These are phyloP conservation scores for Chlorops oryzae DNA, from an alignment of 1,140 invertebrate species.

Conservation along the genomic window DNA sequence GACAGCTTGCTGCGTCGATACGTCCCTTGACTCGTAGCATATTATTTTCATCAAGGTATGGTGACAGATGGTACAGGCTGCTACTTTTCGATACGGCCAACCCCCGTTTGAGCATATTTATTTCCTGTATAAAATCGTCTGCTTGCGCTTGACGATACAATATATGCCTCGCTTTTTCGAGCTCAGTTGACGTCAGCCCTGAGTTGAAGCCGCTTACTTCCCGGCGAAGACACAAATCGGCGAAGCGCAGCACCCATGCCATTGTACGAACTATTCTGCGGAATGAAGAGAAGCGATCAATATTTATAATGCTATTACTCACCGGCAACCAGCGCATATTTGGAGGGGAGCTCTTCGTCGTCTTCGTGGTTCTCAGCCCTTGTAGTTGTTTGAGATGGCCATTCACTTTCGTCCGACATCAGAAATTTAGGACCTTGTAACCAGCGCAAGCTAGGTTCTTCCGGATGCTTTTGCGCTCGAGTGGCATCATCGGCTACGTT, in stretches of 20 bases:
- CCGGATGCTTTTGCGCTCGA: background rate
- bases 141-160: too few relatives aligned
- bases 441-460: conserved; percentile 10
- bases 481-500: conserved; percentile 33
- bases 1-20: too few relatives aligned
- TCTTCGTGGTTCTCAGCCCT: background rate
- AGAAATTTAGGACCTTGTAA: conserved; percentile 22
- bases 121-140: too few relatives aligned
- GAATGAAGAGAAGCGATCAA: conserved; percentile 2
- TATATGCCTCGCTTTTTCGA: too few relatives aligned
- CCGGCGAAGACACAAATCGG: background rate
- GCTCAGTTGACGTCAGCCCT: too few relatives aligned
- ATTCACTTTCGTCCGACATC: background rate
- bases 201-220: too few relatives aligned
- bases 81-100: too few relatives aligned
- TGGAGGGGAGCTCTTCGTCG: background rate
- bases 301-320: background rate
- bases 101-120: too few relatives aligned
- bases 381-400: conserved; percentile 3
- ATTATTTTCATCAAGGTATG: too few relatives aligned
- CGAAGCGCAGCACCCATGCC: conserved; percentile 3
- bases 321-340: background rate
- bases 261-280: background rate
- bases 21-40: too few relatives aligned
- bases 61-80: too few relatives aligned